phyloP scores from a whole-genome alignment of 2,113 vertebrate species.

The Calidris pygmaea region DNA sequence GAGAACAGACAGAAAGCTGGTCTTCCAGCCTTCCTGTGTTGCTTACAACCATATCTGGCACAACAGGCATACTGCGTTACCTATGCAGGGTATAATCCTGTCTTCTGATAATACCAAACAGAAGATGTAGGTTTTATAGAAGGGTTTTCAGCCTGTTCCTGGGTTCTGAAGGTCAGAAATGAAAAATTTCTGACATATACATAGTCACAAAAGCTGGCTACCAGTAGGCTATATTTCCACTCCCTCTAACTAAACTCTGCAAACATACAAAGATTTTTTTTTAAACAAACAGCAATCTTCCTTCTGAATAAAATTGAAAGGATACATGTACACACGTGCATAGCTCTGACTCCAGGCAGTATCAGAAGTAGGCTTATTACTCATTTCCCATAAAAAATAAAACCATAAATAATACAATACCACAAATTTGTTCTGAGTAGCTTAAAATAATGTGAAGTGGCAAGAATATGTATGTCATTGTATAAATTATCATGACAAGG shows the following conservation, averaged over 20 bases:
- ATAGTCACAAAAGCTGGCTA: background rate
- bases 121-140: background rate
- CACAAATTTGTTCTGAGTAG: background rate
- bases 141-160: background rate
- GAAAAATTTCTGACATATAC: background rate
- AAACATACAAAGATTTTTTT: background rate
- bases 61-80: background rate
- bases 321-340: background rate
- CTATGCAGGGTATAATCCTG: rapidly evolving
- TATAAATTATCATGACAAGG: background rate
- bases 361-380: background rate
- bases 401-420: background rate
- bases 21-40: background rate
- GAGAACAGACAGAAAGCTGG: background rate
- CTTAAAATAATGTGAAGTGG: background rate
- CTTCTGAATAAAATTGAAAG: background rate
- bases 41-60: background rate
- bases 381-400: background rate
- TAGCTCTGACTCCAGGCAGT: background rate
- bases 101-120: background rate
- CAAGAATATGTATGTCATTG: background rate
- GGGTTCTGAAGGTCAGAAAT: background rate
- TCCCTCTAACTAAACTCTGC: background rate
- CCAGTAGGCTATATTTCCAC: background rate
- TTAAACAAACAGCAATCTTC: background rate